A percentile compares a stretch with the other conserved stretches of the same genome.
These are phyloP conservation scores for Thripadectes ignobilis DNA, from an alignment of 2,797 vertebrate genomes.

Conservation along the genomic window DNA sequence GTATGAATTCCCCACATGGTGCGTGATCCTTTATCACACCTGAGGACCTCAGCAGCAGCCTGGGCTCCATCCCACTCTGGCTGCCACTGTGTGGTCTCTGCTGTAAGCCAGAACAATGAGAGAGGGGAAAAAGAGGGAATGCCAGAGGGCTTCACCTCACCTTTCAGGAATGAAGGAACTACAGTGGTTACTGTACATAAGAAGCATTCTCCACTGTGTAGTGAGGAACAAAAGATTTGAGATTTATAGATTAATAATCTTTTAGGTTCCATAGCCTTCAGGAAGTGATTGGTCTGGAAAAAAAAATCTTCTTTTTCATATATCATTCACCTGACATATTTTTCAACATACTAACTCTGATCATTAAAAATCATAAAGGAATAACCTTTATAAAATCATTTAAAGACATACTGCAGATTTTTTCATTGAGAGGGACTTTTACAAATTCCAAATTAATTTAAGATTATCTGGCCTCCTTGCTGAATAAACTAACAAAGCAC, in stretches of 20 bases:
- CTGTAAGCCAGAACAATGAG: background rate
- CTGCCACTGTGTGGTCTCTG: background rate
- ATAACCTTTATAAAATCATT: background rate
- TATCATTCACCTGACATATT: background rate
- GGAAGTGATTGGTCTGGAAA: background rate
- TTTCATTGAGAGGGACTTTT: background rate
- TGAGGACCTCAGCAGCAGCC: background rate
- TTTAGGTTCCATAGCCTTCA: background rate
- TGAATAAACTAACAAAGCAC: background rate
- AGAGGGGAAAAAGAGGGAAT: background rate
- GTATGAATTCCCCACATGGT: background rate
- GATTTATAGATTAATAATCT: background rate
- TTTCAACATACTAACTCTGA: background rate
- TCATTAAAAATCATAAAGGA: background rate
- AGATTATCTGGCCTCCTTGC: slow-evolving; percentile 5
- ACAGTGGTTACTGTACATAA: background rate
- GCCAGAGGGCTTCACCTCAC: background rate
- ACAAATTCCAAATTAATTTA: slow-evolving; percentile 41
- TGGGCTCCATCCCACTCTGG: background rate
- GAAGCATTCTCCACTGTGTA: background rate
- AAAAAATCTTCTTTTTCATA: background rate
- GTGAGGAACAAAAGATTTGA: background rate
- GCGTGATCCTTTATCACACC: background rate
- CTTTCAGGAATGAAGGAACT: background rate
- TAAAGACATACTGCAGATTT: background rate